These are phyloP conservation scores for Chaetophractus vellerosus DNA, from an alignment of 2,797 vertebrate species.

Conservation along the genomic window DNA sequence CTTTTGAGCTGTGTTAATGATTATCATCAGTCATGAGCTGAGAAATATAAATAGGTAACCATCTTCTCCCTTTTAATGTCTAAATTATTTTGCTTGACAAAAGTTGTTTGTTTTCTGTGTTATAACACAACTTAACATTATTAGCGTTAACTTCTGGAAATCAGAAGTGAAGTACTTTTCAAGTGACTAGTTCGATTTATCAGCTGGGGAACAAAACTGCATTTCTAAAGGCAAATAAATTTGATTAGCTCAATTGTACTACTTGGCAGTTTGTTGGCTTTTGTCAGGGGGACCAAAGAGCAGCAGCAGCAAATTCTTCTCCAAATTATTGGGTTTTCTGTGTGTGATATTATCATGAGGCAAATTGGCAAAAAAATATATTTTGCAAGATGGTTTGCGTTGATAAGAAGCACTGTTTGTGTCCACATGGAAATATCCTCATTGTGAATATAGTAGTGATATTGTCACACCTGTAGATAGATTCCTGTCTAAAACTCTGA, in stretches of 20 bases:
- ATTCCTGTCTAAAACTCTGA: neutral
- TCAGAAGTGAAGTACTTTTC: slow-evolving; percentile 45
- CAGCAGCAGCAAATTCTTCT: neutral
- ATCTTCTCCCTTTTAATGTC: slow-evolving; percentile 79
- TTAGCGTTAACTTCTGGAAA: slow-evolving; percentile 69
- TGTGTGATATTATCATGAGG: neutral
- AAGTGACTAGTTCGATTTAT: slow-evolving; percentile 41
- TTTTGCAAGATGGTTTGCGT: slow-evolving; percentile 46
- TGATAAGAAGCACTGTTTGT: neutral
- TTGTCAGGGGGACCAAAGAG: neutral
- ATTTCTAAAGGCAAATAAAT: slow-evolving; percentile 19
- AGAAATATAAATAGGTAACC: neutral
- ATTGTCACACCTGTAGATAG: neutral
- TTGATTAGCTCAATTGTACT: neutral
- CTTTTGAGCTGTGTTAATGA: neutral
- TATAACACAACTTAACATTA: slow-evolving; percentile 60
- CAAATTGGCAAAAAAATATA: neutral
- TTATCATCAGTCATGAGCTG: neutral
- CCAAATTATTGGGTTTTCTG: neutral
- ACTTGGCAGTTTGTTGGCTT: slow-evolving; percentile 38
- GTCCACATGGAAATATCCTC: neutral
- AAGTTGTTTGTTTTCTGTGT: slow-evolving; percentile 76
- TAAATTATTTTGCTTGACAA: slow-evolving; percentile 75
- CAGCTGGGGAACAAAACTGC: neutral
- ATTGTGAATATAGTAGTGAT: neutral